Conservation (phyloP, 2,888 invertebrate genomes). For the Nineta flava region DNA sequence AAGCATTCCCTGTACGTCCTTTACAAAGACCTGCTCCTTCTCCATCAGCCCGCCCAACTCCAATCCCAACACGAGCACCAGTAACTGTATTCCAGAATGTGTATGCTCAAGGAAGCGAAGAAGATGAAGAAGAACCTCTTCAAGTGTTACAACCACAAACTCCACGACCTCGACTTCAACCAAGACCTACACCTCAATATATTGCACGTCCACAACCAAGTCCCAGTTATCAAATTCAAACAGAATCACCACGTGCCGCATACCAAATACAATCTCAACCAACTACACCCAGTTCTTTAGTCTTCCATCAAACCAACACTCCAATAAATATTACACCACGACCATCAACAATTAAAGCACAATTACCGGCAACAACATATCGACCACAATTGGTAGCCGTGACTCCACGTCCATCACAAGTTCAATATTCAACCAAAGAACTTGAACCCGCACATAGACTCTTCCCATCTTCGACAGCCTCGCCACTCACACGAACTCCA, state of each 20-base stretch:
- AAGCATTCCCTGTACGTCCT: slow-evolving; percentile 43
- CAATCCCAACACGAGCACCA: slow-evolving; percentile 24
- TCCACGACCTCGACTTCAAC: slow-evolving; percentile 21
- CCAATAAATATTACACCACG: slow-evolving; percentile 44
- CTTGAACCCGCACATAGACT: slow-evolving; percentile 16
- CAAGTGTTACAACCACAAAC: slow-evolving; percentile 27
- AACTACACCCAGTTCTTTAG: slow-evolving; percentile 28
- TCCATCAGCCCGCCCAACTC: slow-evolving; percentile 29
- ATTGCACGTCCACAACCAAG: slow-evolving; percentile 18
- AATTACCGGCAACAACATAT: slow-evolving; percentile 49
- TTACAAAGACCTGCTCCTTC: slow-evolving; percentile 19
- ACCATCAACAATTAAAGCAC: slow-evolving; percentile 30
- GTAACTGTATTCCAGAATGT: slow-evolving; percentile 58
- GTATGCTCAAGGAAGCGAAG: slow-evolving; percentile 37
- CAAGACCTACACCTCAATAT: slow-evolving; percentile 18
- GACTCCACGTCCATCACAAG: slow-evolving; percentile 34
- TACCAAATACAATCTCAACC: slow-evolving; percentile 16
- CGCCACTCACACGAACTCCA: slow-evolving; percentile 19
- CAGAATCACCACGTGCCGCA: slow-evolving; percentile 6
- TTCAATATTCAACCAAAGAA: slow-evolving; percentile 21
- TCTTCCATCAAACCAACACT: slow-evolving; percentile 26
- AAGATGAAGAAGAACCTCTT: slow-evolving; percentile 38
- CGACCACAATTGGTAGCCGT: slow-evolving; percentile 42
- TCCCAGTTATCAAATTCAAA: slow-evolving; percentile 17
- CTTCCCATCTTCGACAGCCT: slow-evolving; percentile 27